Evolutionary conservation across 2,888 invertebrate genomes (phyloP).

Genomic region (Sminthurides aquaticus): DNA sequence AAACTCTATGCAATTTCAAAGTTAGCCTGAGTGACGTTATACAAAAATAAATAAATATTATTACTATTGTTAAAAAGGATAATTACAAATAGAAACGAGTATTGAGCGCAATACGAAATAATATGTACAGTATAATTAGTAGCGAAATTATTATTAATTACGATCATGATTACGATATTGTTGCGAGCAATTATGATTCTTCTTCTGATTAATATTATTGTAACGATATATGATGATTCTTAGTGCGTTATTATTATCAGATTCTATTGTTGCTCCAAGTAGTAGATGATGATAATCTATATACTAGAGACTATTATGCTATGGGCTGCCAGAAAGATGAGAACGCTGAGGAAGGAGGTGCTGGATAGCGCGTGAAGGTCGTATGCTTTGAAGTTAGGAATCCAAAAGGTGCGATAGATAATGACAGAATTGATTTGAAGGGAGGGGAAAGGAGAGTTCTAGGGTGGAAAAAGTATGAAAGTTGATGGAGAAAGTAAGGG

Average conservation of each 20-base stretch:
- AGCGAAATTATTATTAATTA: not conserved
- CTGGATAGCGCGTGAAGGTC: too few species aligned
- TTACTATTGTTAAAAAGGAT: not conserved
- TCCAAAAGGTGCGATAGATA: too few species aligned
- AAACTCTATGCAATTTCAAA: not conserved
- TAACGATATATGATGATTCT: not conserved
- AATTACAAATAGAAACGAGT: not conserved
- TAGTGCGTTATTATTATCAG: not conserved
- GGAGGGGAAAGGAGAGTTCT: too few species aligned
- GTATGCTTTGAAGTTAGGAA: too few species aligned
- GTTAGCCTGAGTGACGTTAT: conserved; percentile 2
- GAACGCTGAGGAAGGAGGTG: too few species aligned
- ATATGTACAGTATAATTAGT: not conserved
- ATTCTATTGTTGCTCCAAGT: not conserved
- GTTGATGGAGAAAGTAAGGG: too few species aligned
- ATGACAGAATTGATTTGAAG: too few species aligned
- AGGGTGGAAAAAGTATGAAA: too few species aligned
- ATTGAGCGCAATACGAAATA: not conserved
- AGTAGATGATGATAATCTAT: too few species aligned
- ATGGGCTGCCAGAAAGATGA: too few species aligned
- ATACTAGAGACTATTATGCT: too few species aligned
- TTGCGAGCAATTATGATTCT: not conserved
- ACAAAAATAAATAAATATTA: not conserved
- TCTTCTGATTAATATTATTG: not conserved
- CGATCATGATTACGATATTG: not conserved